Conservation (phyloP, 2,797 vertebrate species). For the Chelmon rostratus region DNA sequence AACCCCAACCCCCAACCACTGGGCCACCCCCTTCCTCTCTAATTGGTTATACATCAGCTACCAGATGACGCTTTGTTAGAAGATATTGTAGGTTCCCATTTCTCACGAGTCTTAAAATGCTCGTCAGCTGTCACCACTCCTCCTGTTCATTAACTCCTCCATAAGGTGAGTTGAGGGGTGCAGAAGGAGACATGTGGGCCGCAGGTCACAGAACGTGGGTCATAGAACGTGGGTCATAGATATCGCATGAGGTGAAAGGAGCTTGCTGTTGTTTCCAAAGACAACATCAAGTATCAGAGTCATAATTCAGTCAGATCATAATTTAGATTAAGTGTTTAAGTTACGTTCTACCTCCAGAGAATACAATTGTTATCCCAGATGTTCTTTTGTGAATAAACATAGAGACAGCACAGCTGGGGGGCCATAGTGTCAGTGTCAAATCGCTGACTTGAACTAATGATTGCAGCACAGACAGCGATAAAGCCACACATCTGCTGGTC, state of each 20-base stretch:
- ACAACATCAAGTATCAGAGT: not conserved
- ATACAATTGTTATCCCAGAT: not conserved
- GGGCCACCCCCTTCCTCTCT: not conserved
- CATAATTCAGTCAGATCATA: not conserved
- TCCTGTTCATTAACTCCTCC: not conserved
- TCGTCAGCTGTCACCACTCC: not conserved
- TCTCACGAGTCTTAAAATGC: not conserved
- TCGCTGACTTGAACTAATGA: not conserved
- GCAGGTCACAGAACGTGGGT: no score
- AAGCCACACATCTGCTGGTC: not conserved
- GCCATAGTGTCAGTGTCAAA: not conserved
- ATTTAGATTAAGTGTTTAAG: not conserved
- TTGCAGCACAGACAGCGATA: not conserved
- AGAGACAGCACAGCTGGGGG: not conserved
- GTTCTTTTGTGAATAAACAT: not conserved
- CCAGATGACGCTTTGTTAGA: not conserved
- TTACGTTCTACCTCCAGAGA: not conserved
- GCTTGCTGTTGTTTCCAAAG: not conserved
- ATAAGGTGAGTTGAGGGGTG: not conserved
- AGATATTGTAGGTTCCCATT: not conserved
- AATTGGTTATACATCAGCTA: not conserved
- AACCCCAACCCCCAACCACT: no score
- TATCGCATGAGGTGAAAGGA: not conserved
- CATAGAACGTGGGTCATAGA: not conserved
- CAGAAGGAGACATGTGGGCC: no score